Evolutionary conservation across 1,140 invertebrate species (phyloP).

Genomic region (Coelopa frigida): DNA sequence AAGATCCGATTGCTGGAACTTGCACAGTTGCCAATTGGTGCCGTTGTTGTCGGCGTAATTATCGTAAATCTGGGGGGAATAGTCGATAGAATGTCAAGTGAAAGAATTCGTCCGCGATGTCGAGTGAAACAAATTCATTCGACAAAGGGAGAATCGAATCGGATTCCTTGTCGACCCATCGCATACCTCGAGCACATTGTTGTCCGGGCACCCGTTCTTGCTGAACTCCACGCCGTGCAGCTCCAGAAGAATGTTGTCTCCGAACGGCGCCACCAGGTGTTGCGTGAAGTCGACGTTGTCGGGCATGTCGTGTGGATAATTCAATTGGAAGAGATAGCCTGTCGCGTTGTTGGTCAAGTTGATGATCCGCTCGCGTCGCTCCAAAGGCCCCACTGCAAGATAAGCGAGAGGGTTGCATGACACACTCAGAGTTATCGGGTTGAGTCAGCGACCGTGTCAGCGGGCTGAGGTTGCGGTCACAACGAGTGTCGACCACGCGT

Average conservation of each 20-base stretch:
- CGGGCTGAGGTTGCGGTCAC: too few relatives aligned
- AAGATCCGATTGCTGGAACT: slow-evolving; percentile 9
- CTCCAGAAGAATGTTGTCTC: slow-evolving; percentile 51
- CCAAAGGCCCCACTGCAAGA: slow-evolving; percentile 13
- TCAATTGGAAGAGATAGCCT: slow-evolving; percentile 49
- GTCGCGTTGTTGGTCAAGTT: slow-evolving; percentile 15
- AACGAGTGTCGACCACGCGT: too few relatives aligned
- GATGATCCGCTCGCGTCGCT: slow-evolving; percentile 16
- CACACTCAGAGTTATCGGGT: not conserved
- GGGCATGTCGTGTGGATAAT: slow-evolving; percentile 50
- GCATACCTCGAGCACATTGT: slow-evolving; percentile 18
- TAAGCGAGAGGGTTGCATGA: not conserved
- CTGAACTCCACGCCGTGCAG: slow-evolving; percentile 45
- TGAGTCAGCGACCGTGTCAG: not conserved
- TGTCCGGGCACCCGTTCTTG: slow-evolving; percentile 22
- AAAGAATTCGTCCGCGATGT: not conserved
- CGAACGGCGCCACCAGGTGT: slow-evolving; percentile 51
- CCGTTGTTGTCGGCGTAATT: slow-evolving; percentile 60
- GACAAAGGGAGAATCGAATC: too few relatives aligned
- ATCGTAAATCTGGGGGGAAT: slow-evolving; percentile 48
- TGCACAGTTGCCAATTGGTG: slow-evolving; percentile 56
- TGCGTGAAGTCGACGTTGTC: slow-evolving; percentile 48
- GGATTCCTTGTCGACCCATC: not conserved
- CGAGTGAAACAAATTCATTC: too few relatives aligned
- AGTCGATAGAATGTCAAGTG: not conserved